Evolutionary conservation across 2,113 vertebrate genomes (phyloP).

Genomic region (Salvelinus fontinalis): DNA sequence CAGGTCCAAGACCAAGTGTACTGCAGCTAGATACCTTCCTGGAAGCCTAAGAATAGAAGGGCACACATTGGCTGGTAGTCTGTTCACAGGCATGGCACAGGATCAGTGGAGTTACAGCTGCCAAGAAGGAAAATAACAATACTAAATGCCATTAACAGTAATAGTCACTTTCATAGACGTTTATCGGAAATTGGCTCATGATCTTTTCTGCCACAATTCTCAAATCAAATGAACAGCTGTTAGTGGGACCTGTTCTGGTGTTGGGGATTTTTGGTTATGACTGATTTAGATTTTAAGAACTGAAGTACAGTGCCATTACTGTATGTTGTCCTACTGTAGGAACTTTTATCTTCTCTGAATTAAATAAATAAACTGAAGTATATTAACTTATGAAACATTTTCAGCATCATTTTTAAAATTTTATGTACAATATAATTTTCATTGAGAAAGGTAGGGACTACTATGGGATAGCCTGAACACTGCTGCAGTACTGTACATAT

Average conservation of each 20-base stretch:
- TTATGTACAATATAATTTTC: no score
- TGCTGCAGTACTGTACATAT: background rate
- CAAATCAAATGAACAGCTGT: background rate
- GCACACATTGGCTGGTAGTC: background rate
- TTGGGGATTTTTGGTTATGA: background rate
- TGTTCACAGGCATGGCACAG: background rate
- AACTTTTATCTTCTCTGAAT: no score
- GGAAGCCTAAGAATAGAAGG: slow-evolving; percentile 33
- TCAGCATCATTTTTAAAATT: no score
- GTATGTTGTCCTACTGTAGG: background rate
- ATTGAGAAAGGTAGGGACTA: no score
- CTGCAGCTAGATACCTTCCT: background rate
- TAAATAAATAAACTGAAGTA: no score
- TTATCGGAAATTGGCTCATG: background rate
- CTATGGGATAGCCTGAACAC: background rate
- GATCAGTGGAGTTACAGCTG: background rate
- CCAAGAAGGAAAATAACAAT: background rate
- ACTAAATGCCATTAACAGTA: background rate
- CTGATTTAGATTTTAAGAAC: background rate
- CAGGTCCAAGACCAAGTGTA: background rate
- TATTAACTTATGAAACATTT: no score
- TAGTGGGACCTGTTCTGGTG: background rate
- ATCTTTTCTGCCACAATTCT: background rate
- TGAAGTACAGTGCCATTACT: background rate
- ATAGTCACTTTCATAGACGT: background rate